A percentile compares a stretch with the other conserved stretches of the same genome.
These are phyloP conservation scores for Nycticorax nycticorax DNA, from an alignment of 2,113 vertebrate genomes.

Conservation along the genomic window DNA sequence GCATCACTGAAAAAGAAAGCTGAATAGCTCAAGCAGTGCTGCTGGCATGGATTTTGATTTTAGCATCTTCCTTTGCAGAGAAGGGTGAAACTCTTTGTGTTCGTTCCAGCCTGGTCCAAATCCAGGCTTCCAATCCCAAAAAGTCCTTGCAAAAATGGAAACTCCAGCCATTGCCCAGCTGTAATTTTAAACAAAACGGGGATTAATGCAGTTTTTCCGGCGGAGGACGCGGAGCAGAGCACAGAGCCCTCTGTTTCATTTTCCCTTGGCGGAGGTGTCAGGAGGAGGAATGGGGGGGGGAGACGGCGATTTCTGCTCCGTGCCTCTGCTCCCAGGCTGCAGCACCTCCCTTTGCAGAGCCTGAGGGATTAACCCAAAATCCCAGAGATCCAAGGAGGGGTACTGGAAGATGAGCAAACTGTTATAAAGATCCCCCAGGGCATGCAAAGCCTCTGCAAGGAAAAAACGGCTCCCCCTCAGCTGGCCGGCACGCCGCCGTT, in stretches of 20 bases:
- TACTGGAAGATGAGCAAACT: neutral
- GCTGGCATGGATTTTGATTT: neutral
- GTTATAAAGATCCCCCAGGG: neutral
- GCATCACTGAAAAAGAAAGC: neutral
- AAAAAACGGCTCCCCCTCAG: neutral
- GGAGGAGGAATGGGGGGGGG: too few species aligned
- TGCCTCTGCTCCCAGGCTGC: neutral
- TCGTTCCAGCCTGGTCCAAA: neutral
- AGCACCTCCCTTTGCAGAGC: neutral
- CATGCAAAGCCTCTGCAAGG: neutral
- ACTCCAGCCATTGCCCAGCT: neutral
- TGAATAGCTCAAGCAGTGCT: neutral
- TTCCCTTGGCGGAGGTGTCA: neutral
- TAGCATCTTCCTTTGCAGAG: neutral
- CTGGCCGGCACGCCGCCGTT: fast-evolving
- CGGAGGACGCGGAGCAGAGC: neutral
- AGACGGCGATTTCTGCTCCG: neutral
- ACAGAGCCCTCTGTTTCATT: neutral
- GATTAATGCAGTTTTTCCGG: fast-evolving
- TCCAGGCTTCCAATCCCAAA: neutral
- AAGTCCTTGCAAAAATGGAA: neutral
- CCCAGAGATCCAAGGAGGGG: neutral
- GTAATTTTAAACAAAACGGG: neutral
- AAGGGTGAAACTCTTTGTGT: neutral
- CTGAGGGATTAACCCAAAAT: neutral